These are phyloP conservation scores for Macrotis lagotis DNA, from an alignment of 2,113 vertebrate species.

Conservation along the genomic window DNA sequence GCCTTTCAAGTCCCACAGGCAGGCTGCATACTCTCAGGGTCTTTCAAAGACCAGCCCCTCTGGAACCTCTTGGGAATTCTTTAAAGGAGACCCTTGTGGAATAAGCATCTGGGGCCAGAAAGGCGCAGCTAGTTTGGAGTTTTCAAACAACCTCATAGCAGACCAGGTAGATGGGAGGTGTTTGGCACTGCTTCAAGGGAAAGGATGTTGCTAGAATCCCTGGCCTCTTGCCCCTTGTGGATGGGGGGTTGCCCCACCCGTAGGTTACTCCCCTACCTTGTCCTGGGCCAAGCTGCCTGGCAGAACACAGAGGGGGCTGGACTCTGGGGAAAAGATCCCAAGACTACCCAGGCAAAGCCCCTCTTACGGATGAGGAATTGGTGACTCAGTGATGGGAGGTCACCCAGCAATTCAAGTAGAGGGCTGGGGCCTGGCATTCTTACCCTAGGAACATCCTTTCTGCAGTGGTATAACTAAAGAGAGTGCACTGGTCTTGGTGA, in stretches of 20 bases:
- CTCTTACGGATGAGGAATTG: no score
- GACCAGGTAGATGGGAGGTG: background rate
- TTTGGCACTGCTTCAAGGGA: background rate
- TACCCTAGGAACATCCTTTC: background rate
- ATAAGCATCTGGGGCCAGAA: conserved; percentile 81
- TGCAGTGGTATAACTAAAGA: background rate
- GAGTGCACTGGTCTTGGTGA: background rate
- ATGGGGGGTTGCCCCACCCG: background rate
- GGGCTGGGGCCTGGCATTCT: background rate
- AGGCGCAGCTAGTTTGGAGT: background rate
- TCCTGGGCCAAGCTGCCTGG: background rate
- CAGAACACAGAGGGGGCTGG: no score
- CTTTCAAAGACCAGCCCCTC: conserved; percentile 83
- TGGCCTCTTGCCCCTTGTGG: background rate
- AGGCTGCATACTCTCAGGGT: conserved; percentile 79
- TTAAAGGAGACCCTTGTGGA: conserved; percentile 86
- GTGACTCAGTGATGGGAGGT: background rate
- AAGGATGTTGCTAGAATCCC: background rate
- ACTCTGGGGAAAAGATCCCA: background rate
- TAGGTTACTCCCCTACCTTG: background rate
- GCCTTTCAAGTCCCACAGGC: conserved; percentile 84
- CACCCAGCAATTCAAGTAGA: background rate
- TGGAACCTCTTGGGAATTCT: conserved; percentile 87
- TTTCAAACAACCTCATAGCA: background rate
- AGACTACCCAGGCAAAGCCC: background rate